phyloP scores from a whole-genome alignment of 2,888 invertebrate genomes.

The Xanthia togata region DNA sequence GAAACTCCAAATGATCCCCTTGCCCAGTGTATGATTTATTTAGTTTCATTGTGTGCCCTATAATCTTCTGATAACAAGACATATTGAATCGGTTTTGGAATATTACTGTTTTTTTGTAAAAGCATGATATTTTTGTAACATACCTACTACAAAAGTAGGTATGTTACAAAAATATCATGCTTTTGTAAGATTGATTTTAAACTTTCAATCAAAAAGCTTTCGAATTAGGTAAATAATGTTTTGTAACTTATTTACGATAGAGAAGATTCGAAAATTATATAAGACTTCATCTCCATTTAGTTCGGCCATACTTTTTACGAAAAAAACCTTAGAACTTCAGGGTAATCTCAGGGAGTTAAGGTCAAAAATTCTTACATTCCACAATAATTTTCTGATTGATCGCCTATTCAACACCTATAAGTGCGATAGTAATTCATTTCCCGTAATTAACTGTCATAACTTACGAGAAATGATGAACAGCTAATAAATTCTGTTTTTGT shows the following conservation, averaged over 20 bases:
- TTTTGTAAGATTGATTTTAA: slow-evolving; percentile 1
- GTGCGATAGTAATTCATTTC: slow-evolving; percentile 60
- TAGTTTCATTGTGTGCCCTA: slow-evolving; percentile 65
- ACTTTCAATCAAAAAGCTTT: slow-evolving; percentile 28
- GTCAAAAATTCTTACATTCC: slow-evolving; percentile 38
- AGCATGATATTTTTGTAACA: no score
- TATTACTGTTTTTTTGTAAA: not conserved
- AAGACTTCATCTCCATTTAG: slow-evolving; percentile 4
- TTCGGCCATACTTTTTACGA: slow-evolving; percentile 3
- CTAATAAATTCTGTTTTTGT: slow-evolving; percentile 53
- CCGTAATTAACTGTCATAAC: slow-evolving; percentile 60
- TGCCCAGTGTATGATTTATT: slow-evolving; percentile 70
- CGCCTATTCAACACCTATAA: slow-evolving; percentile 60
- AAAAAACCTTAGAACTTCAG: not conserved
- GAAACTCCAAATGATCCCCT: slow-evolving; percentile 65
- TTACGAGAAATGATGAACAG: slow-evolving; percentile 57
- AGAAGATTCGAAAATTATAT: slow-evolving; percentile 6
- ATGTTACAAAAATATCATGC: not conserved
- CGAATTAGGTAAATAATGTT: slow-evolving; percentile 11
- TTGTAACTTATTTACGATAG: slow-evolving; percentile 4
- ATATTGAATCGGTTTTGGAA: slow-evolving; percentile 32
- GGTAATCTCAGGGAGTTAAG: not conserved
- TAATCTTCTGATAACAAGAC: slow-evolving; percentile 56
- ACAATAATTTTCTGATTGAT: slow-evolving; percentile 52
- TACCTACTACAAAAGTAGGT: no score